Evolutionary conservation across 2,888 invertebrate species (phyloP).

Genomic region (Alviniconcha strummeri): DNA sequence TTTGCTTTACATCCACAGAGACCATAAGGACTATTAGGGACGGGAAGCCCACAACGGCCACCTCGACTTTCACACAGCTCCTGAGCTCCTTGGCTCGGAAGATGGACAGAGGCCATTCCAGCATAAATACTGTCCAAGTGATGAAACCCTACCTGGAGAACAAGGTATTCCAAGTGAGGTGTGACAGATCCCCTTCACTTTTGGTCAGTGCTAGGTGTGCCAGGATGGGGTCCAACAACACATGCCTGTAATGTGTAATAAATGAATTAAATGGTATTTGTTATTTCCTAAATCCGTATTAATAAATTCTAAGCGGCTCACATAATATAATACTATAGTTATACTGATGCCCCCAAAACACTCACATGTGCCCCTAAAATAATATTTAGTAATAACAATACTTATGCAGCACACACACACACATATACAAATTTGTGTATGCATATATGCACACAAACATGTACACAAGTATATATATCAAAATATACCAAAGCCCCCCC

Average conservation of each 20-base stretch:
- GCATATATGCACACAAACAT: background rate
- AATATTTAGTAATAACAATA: background rate
- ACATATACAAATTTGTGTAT: background rate
- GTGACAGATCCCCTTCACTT: slow-evolving; percentile 64
- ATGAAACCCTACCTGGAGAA: slow-evolving; percentile 75
- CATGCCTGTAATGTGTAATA: slow-evolving; percentile 72
- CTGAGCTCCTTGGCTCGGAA: no score
- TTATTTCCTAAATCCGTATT: no score
- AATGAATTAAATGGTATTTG: background rate
- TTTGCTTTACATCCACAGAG: no score
- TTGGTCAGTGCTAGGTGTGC: slow-evolving; percentile 74
- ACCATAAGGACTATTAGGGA: no score
- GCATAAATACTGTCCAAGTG: no score
- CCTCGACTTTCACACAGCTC: no score
- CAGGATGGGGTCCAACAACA: slow-evolving; percentile 78
- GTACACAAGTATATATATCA: background rate
- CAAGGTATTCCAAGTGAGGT: slow-evolving; percentile 83
- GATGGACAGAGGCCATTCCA: no score
- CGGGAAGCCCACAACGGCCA: no score
- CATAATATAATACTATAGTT: background rate
- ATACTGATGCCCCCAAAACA: background rate
- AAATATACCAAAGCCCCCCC: no score
- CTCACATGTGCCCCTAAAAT: background rate
- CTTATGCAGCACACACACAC: background rate
- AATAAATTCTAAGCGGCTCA: background rate